These are phyloP conservation scores for Netelia virgata DNA, from an alignment of 2,888 invertebrate genomes.

Conservation along the genomic window DNA sequence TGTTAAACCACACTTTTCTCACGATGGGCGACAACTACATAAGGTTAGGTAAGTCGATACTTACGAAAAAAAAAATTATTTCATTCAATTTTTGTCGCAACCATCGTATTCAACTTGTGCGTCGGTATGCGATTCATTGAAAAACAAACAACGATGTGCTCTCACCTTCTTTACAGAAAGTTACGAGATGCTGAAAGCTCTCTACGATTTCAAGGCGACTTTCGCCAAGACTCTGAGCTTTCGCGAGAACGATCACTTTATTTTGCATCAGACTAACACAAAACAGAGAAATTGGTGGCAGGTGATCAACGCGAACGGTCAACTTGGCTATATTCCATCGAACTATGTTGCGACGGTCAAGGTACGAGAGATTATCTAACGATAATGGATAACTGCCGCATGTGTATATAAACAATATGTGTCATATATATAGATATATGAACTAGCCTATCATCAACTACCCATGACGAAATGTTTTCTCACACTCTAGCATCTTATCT, in stretches of 20 bases:
- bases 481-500: no score
- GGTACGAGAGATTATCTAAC: conserved; percentile 85
- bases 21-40: conserved; percentile 81
- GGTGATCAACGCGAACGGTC: conserved; percentile 93
- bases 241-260: conserved; percentile 92
- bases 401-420: no score
- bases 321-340: conserved; percentile 94
- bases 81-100: conserved; percentile 9
- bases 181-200: conserved; percentile 93
- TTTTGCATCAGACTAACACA: conserved; percentile 91
- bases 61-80: conserved; percentile 31
- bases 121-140: not conserved
- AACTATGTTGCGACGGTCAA: conserved; percentile 93
- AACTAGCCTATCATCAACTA: no score
- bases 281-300: conserved; percentile 96
- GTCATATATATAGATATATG: no score
- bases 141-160: conserved; percentile 5
- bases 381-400: not conserved
- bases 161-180: conserved; percentile 86
- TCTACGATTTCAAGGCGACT: conserved; percentile 94
- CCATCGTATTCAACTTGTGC: not conserved
- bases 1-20: conserved; percentile 30
- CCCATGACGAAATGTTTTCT: no score
- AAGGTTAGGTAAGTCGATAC: conserved; percentile 81
- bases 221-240: conserved; percentile 94